Conservation (phyloP, 1,140 invertebrate genomes). For the Ylistrum balloti region DNA sequence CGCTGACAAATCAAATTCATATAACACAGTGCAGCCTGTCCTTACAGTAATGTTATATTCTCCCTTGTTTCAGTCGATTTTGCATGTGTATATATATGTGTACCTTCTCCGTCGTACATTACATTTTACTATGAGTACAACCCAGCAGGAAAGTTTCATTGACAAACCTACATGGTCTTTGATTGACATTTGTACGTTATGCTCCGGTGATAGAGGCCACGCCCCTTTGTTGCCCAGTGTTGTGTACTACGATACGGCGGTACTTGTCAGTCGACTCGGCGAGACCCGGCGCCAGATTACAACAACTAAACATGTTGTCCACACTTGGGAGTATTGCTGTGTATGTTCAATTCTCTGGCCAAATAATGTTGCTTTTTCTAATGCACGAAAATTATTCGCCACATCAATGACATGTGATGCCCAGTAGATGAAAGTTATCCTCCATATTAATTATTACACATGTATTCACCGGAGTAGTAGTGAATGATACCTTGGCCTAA, state of each 20-base stretch:
- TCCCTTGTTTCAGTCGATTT: neutral
- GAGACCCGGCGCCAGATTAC: slow-evolving; percentile 29
- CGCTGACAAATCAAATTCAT: slow-evolving; percentile 38
- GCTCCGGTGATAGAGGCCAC: slow-evolving; percentile 36
- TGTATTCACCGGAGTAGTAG: neutral
- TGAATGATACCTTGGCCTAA: slow-evolving; percentile 7
- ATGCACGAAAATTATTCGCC: slow-evolving; percentile 38
- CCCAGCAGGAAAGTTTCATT: slow-evolving; percentile 1
- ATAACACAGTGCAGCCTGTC: slow-evolving; percentile 9
- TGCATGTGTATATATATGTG: slow-evolving; percentile 28
- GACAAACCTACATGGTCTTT: neutral
- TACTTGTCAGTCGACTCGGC: slow-evolving; percentile 5
- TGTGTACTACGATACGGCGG: neutral
- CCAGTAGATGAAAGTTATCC: neutral
- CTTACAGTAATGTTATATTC: neutral
- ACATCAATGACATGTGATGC: slow-evolving; percentile 24
- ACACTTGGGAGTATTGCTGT: slow-evolving; percentile 7
- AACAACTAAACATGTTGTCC: slow-evolving; percentile 38
- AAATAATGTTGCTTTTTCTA: slow-evolving; percentile 36
- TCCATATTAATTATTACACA: slow-evolving; percentile 1
- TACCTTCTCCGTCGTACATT: neutral
- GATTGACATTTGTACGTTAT: slow-evolving; percentile 26
- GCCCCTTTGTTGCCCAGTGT: slow-evolving; percentile 16
- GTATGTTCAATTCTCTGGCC: neutral
- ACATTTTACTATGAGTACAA: slow-evolving; percentile 9